These are phyloP conservation scores for Mycteria americana DNA, from an alignment of 2,797 vertebrate genomes.

Conservation along the genomic window DNA sequence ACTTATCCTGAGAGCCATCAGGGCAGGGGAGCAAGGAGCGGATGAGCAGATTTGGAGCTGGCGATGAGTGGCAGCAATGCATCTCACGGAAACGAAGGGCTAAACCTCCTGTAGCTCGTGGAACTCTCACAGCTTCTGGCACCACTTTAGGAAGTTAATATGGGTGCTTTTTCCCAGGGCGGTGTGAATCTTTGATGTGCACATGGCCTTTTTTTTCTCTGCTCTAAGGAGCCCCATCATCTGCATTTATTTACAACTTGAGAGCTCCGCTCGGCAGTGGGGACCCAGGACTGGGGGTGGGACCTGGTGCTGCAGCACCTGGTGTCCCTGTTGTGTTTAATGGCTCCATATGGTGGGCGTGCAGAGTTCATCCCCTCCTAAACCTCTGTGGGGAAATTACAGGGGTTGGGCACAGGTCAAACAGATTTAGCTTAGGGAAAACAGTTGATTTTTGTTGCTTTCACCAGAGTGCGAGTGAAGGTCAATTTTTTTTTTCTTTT, in stretches of 20 bases:
- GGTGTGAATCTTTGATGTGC: not conserved
- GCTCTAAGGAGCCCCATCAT: not conserved
- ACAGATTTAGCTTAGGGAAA: not conserved
- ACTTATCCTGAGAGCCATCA: not conserved
- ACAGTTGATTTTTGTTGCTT: not conserved
- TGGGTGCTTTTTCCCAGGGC: not conserved
- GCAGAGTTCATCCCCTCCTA: not conserved
- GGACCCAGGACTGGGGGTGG: not conserved
- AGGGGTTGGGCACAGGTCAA: not conserved
- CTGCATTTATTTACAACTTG: not conserved
- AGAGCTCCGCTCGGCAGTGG: accelerated
- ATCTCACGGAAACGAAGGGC: not conserved
- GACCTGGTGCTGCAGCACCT: not conserved
- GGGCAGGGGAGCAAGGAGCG: not conserved
- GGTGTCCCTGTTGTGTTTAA: not conserved
- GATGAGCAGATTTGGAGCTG: not conserved
- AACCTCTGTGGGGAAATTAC: not conserved
- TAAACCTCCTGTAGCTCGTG: not conserved
- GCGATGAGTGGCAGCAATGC: accelerated
- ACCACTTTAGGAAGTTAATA: not conserved
- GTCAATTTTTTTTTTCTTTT: not conserved
- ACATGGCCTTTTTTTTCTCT: not conserved
- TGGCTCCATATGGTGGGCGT: not conserved
- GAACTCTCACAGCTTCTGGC: not conserved
- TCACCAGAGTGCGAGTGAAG: not conserved